A percentile compares a stretch with the other conserved stretches of the same genome.
Evolutionary conservation across 53 echinoderm and acorn worm genomes (phyloP).

Genomic region (Temnopleurus reevesii): DNA sequence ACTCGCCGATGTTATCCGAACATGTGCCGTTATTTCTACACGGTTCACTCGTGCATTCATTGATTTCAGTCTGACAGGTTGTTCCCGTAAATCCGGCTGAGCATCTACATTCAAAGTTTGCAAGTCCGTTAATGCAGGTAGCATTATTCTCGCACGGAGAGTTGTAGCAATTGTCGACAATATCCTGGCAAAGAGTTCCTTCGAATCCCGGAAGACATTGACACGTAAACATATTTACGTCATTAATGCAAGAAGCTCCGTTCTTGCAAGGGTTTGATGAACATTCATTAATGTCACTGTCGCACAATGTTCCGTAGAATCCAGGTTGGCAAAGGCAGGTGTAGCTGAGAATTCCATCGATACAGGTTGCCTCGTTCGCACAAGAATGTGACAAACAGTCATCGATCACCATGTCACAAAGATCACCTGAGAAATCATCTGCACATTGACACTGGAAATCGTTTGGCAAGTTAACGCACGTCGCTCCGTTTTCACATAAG

Average conservation of each 20-base stretch:
- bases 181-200: constrained; percentile 10
- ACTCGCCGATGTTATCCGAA: constrained; percentile 9
- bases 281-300: constrained; percentile 41
- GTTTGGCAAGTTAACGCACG: constrained; percentile 30
- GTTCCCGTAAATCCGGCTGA: constrained; percentile 24
- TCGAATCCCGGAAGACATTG: constrained; percentile 33
- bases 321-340: constrained; percentile 36
- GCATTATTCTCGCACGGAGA: constrained; percentile 53
- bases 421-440: constrained; percentile 38
- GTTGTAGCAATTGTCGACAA: constrained; percentile 35
- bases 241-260: constrained; percentile 31
- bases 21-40: constrained; percentile 47
- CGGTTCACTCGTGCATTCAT: constrained; percentile 55
- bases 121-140: constrained; percentile 42
- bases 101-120: constrained; percentile 47
- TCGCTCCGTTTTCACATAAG: constrained; percentile 6
- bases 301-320: constrained; percentile 27
- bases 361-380: constrained; percentile 22
- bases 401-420: constrained; percentile 24
- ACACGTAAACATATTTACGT: constrained; percentile 20
- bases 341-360: constrained; percentile 10
- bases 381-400: constrained; percentile 37
- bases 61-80: constrained; percentile 50
- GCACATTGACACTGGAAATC: constrained; percentile 31
- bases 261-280: constrained; percentile 18